A percentile compares a stretch with the other conserved stretches of the same genome.
Evolutionary conservation across 2,797 vertebrate species (phyloP).

Genomic region (Agapornis canus): DNA sequence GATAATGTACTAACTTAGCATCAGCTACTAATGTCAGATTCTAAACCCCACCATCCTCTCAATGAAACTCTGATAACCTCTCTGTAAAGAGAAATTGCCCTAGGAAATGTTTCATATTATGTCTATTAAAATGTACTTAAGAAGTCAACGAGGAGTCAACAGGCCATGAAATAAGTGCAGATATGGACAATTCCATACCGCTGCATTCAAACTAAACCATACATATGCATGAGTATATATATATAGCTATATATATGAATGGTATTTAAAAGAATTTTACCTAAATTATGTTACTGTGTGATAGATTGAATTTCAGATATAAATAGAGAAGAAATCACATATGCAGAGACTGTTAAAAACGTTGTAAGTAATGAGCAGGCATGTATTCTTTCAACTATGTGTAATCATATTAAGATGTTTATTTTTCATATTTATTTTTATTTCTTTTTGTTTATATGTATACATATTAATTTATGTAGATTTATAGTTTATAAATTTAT

Average conservation of each 20-base stretch:
- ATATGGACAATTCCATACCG: neutral
- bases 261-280: neutral
- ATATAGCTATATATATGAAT: neutral
- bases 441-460: neutral
- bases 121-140: neutral
- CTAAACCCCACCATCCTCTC: neutral
- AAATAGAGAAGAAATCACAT: neutral
- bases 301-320: neutral
- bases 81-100: neutral
- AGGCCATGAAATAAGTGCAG: neutral
- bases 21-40: neutral
- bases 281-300: neutral
- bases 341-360: neutral
- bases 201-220: neutral
- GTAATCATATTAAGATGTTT: neutral
- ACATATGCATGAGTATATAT: accelerated
- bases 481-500: neutral
- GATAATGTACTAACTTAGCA: neutral
- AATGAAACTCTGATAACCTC: neutral
- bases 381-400: neutral
- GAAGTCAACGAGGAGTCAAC: neutral
- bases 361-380: neutral
- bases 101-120: neutral
- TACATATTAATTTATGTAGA: neutral
- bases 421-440: neutral